phyloP scores from a whole-genome alignment of 2,113 vertebrate species.

The Poeciliopsis occidentalis region DNA sequence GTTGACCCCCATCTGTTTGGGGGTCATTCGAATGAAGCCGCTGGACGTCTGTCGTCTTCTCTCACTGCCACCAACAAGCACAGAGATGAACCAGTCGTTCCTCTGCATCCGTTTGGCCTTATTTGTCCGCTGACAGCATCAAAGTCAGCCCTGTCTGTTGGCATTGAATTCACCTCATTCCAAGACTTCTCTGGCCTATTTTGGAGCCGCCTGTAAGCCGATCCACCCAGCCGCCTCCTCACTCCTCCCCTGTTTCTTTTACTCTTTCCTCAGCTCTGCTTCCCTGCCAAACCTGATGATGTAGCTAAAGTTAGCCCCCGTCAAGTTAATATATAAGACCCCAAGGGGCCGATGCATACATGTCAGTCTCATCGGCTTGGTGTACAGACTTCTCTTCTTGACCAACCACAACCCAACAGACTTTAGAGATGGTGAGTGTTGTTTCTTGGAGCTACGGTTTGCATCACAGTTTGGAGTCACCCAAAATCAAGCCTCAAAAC shows the following conservation, averaged over 20 bases:
- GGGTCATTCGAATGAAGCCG: not conserved
- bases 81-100: slow-evolving; percentile 28
- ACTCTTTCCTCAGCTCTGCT: slow-evolving; percentile 71
- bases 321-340: slow-evolving; percentile 79
- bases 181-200: slow-evolving; percentile 78
- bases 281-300: slow-evolving; percentile 82
- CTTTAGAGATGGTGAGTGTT: slow-evolving; percentile 83
- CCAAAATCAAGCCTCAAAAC: slow-evolving; percentile 6
- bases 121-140: slow-evolving; percentile 73
- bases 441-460: slow-evolving; percentile 29
- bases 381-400: slow-evolving; percentile 78
- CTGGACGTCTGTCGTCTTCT: not conserved
- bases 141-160: slow-evolving; percentile 69
- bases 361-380: slow-evolving; percentile 81
- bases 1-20: slow-evolving; percentile 3
- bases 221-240: slow-evolving; percentile 62
- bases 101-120: slow-evolving; percentile 62
- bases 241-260: slow-evolving; percentile 72
- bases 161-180: slow-evolving; percentile 82
- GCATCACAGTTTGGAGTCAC: slow-evolving; percentile 29
- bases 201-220: slow-evolving; percentile 73
- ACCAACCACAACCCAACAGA: slow-evolving; percentile 74
- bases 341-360: slow-evolving; percentile 55
- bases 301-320: slow-evolving; percentile 81
- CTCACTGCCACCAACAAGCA: slow-evolving; percentile 35